phyloP scores from a whole-genome alignment of 1,140 invertebrate genomes.

The Oryzaephilus surinamensis region DNA sequence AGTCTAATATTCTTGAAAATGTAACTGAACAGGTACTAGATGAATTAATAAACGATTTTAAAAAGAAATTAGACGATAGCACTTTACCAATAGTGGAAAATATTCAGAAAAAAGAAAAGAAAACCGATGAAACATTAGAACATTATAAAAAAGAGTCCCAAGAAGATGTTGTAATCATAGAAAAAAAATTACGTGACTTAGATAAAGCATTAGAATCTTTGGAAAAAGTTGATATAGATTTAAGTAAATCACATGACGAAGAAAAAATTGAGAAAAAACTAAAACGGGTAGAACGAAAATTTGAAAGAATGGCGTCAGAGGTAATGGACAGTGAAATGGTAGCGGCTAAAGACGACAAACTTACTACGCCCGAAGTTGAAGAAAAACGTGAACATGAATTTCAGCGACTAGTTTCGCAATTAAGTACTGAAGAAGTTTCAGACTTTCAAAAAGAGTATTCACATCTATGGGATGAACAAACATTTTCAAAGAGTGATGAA shows the following conservation, averaged over 20 bases:
- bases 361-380: constrained; percentile 35
- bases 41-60: constrained; percentile 25
- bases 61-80: no score
- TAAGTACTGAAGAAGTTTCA: constrained; percentile 40
- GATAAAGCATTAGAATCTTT: constrained; percentile 33
- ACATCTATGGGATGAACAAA: constrained; percentile 39
- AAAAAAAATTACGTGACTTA: constrained; percentile 32
- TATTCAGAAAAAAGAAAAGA: constrained; percentile 4
- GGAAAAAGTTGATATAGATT: constrained; percentile 25
- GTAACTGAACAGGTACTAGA: constrained; percentile 25
- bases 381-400: constrained; percentile 39
- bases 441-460: constrained; percentile 37
- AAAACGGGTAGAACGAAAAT: constrained; percentile 44
- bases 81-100: no score
- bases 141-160: constrained; percentile 19
- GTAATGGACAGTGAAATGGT: constrained; percentile 28
- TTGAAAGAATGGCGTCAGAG: constrained; percentile 45
- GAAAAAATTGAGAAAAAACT: constrained; percentile 33
- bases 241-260: no score
- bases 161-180: constrained; percentile 28
- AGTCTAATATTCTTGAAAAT: constrained; percentile 28
- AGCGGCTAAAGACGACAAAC: no score
- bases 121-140: constrained; percentile 11
- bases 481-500: constrained; percentile 37
- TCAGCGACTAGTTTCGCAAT: constrained; percentile 39